A percentile compares a stretch with the other conserved stretches of the same genome.
Conservation (phyloP, 2,888 invertebrate species). For the Lamellibrachia satsuma region DNA sequence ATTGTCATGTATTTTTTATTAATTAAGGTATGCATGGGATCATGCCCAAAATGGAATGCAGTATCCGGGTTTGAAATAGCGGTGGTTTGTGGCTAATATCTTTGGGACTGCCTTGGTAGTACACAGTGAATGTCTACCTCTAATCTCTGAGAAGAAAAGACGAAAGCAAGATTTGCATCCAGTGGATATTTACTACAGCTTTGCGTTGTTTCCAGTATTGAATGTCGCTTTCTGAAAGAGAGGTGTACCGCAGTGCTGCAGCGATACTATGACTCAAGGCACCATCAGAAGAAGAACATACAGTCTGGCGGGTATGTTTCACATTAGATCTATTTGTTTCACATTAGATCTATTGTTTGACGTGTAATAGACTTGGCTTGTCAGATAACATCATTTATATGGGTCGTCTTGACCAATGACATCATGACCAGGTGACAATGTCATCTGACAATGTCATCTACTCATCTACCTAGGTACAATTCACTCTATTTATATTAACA, state of each 20-base stretch:
- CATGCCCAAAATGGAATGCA: neutral
- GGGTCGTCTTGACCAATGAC: too few species aligned
- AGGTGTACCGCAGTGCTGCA: slow-evolving; percentile 80
- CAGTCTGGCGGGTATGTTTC: slow-evolving; percentile 80
- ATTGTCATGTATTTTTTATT: neutral
- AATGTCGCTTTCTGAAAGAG: slow-evolving; percentile 73
- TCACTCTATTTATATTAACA: too few species aligned
- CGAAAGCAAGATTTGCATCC: neutral
- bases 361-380: too few species aligned
- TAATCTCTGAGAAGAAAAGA: neutral
- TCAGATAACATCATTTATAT: too few species aligned
- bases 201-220: slow-evolving; percentile 39
- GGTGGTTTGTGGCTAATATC: neutral
- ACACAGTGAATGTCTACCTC: neutral
- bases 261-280: slow-evolving; percentile 89
- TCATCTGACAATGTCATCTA: too few species aligned
- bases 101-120: too few species aligned
- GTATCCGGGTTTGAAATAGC: neutral
- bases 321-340: neutral
- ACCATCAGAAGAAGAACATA: slow-evolving; percentile 92
- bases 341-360: neutral
- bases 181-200: neutral
- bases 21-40: neutral
- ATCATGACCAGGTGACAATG: too few species aligned
- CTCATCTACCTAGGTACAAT: too few species aligned